A percentile compares a stretch with the other conserved stretches of the same genome.
phyloP scores from a whole-genome alignment of 2,888 invertebrate species.

The Bruchidius siliquastri region DNA sequence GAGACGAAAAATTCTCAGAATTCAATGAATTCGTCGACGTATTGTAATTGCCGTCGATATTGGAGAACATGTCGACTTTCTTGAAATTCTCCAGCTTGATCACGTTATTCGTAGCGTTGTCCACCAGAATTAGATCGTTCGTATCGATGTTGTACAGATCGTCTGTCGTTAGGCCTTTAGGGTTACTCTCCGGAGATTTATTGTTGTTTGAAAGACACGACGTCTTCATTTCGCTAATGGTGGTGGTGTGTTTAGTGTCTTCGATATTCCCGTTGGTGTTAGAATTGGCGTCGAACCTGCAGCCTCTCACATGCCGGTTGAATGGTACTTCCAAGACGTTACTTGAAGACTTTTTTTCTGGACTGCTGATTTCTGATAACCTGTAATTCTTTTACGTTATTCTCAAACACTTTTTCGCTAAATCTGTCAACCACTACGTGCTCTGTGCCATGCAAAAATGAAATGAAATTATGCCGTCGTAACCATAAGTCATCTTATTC shows the following conservation, averaged over 20 bases:
- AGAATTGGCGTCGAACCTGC: constrained; percentile 17
- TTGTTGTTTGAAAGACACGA: constrained; percentile 24
- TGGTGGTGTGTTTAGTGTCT: constrained; percentile 13
- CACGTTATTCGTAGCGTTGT: constrained; percentile 37
- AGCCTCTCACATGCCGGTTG: constrained; percentile 12
- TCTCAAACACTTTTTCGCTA: constrained; percentile 13
- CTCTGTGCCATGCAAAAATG: neutral
- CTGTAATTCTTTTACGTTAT: constrained; percentile 4
- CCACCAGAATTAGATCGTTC: constrained; percentile 32
- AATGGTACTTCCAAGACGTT: constrained; percentile 10
- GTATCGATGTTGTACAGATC: constrained; percentile 27
- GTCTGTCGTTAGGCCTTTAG: constrained; percentile 15
- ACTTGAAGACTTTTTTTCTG: constrained; percentile 10
- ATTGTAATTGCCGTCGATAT: constrained; percentile 39
- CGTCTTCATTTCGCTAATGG: neutral
- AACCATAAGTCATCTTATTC: too few species aligned
- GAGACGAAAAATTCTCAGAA: constrained; percentile 48
- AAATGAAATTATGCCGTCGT: too few species aligned
- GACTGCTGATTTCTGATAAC: constrained; percentile 3
- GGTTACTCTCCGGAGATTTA: constrained; percentile 19
- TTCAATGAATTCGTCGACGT: constrained; percentile 47
- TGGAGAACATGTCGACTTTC: constrained; percentile 31
- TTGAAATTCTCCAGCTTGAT: constrained; percentile 37
- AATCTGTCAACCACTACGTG: neutral
- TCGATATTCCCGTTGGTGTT: constrained; percentile 20